A percentile compares a stretch with the other conserved stretches of the same genome.
These are phyloP conservation scores for Betta splendens DNA, from an alignment of 2,797 vertebrate species.

Conservation along the genomic window DNA sequence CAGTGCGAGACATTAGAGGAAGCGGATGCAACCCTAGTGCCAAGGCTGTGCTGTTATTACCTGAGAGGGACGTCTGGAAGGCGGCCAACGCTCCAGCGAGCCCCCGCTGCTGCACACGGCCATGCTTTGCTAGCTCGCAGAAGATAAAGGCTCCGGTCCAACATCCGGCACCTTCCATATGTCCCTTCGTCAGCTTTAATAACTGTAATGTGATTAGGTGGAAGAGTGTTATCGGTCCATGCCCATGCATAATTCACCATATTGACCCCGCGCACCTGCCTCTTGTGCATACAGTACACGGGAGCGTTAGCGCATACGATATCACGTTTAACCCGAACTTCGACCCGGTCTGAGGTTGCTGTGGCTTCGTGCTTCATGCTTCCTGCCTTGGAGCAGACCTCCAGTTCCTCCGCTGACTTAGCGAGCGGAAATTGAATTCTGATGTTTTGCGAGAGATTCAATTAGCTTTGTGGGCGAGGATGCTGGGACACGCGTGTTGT, in stretches of 20 bases:
- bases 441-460: conserved; percentile 60
- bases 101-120: conserved; percentile 41
- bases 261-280: conserved; percentile 7
- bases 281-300: conserved; percentile 19
- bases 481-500: conserved; percentile 9
- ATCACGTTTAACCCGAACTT: conserved; percentile 13
- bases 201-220: conserved; percentile 27
- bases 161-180: conserved; percentile 29
- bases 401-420: conserved; percentile 32
- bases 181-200: conserved; percentile 28
- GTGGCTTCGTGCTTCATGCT: conserved; percentile 61
- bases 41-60: conserved; percentile 53
- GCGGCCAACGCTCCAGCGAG: conserved; percentile 51
- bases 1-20: conserved; percentile 59
- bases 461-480: conserved; percentile 35
- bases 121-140: conserved; percentile 16
- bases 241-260: conserved; percentile 41
- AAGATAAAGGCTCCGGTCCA: conserved; percentile 24
- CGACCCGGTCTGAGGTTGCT: conserved; percentile 25
- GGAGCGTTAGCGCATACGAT: too few species aligned
- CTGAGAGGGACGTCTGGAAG: conserved; percentile 51
- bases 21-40: conserved; percentile 43
- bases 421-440: conserved; percentile 39
- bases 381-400: conserved; percentile 46
- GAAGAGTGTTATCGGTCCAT: conserved; percentile 41